Evolutionary conservation across 2,888 invertebrate species (phyloP), one percentile per base, ranked within the genome.

Genomic region (Mycalesis mineus): DNA sequence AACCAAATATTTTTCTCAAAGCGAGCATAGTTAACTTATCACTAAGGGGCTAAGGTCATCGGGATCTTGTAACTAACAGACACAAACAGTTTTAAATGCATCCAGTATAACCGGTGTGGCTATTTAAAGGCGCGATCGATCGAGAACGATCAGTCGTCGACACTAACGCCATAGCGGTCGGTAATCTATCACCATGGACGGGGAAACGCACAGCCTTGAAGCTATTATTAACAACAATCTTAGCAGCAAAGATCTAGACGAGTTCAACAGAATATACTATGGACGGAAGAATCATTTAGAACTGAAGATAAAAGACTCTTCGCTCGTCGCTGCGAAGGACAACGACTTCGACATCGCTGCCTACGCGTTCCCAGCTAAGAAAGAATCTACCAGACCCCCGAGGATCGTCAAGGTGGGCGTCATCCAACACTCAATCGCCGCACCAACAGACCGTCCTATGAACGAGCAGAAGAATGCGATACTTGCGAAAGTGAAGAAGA

Each of bases 401-500:
- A 91, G 95, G 58, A 81, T 95, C 40, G 96, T 98, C 1, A 92
- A 96, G 64, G 93, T 98, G 7, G 99, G 96, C 4, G 86, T 96
- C 37, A 94, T 99, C 67, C 99, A 99, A 83, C 95, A 98, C 77
- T 91, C 94, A 53, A 95, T 96, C 50, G 96, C 94, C 0, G 75
- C 93, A 8, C 93, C 96, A 0, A 97, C 98, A 0, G 93, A 93
- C 15, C 93, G 92, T 0, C 93, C 96, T 0, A 85, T 99, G 42
- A 88, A 88, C 41, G 93, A 94, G 55, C 97, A 98, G 88, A 92
- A 96, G 62, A 92, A 93, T 68, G 96, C 96, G 1, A 92, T 98
- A 58, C 93, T 95, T 76, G 90, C 93, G 31, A 93, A 97, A 75
- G 94, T 98, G 0, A 91, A 91, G 68, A 91, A 91, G 63, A 95